Evolutionary conservation across 2,113 vertebrate genomes (phyloP).

Genomic region (Chrysemys picta): DNA sequence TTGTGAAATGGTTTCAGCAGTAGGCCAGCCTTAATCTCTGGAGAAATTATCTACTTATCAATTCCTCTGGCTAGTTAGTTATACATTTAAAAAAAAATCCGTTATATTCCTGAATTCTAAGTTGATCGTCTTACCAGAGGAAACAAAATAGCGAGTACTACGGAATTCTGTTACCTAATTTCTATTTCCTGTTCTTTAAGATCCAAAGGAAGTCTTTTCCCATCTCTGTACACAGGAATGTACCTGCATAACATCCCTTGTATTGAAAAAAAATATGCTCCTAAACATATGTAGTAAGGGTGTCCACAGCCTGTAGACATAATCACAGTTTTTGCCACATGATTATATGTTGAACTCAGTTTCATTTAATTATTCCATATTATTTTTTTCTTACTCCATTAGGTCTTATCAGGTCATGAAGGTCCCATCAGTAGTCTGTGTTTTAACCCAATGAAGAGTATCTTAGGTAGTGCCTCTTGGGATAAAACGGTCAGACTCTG

Average conservation of each 20-base stretch:
- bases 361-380: background rate
- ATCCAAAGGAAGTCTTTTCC: background rate
- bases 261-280: background rate
- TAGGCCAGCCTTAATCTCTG: background rate
- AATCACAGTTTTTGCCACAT: background rate
- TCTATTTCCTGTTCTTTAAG: background rate
- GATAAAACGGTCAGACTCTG: conserved; percentile 92
- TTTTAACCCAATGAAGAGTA: conserved; percentile 89
- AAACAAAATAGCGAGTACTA: background rate
- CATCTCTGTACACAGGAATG: no score
- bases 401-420: conserved; percentile 94
- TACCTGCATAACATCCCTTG: background rate
- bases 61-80: background rate
- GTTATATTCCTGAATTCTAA: background rate
- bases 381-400: background rate
- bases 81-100: rapidly evolving
- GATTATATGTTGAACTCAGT: background rate
- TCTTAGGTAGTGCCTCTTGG: conserved; percentile 96
- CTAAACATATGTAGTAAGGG: background rate
- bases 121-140: background rate
- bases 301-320: rapidly evolving
- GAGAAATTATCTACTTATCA: background rate
- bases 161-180: background rate
- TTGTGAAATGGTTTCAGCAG: background rate
- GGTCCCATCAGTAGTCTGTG: conserved; percentile 91